Conservation (phyloP, 2,113 vertebrate genomes). For the Sinocyclocheilus grahami region DNA sequence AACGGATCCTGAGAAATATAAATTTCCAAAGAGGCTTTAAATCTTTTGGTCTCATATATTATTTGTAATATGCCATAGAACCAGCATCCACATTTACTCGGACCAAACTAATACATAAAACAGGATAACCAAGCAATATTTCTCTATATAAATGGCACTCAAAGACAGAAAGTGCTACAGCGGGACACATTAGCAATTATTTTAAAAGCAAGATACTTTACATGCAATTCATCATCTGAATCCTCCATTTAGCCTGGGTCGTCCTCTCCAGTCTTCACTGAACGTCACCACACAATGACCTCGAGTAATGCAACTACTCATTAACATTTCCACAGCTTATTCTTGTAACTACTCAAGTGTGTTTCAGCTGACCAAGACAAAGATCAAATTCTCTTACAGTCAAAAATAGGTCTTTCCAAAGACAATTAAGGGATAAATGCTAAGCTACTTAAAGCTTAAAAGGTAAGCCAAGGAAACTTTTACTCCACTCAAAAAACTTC, state of each 20-base stretch:
- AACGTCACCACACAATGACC: background rate
- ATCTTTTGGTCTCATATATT: background rate
- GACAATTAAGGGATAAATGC: conserved; percentile 56
- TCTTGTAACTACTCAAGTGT: background rate
- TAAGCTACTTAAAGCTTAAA: conserved; percentile 52
- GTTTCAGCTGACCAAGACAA: conserved; percentile 16
- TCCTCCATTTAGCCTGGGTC: conserved; percentile 17
- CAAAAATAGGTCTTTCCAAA: conserved; percentile 52
- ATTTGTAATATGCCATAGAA: background rate
- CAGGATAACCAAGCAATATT: background rate
- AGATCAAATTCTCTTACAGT: conserved; percentile 25
- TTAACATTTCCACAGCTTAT: conserved; percentile 11
- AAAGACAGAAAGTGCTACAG: background rate
- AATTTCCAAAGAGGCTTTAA: background rate
- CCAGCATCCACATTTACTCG: background rate
- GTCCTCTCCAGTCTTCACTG: background rate
- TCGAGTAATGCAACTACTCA: conserved; percentile 14
- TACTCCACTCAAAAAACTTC: conserved; percentile 13
- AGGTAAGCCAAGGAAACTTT: conserved; percentile 40
- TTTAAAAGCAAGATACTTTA: conserved; percentile 56
- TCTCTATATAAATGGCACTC: background rate
- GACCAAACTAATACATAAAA: background rate
- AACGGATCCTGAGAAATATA: background rate
- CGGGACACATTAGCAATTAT: conserved; percentile 51
- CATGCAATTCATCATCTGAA: conserved; percentile 19